Percentiles rank a stretch among this genome's conserved stretches.
These are phyloP conservation scores for Hydrozoanthus tunicans DNA, from an alignment of 64 coral and sea anemone species.

Conservation along the genomic window DNA sequence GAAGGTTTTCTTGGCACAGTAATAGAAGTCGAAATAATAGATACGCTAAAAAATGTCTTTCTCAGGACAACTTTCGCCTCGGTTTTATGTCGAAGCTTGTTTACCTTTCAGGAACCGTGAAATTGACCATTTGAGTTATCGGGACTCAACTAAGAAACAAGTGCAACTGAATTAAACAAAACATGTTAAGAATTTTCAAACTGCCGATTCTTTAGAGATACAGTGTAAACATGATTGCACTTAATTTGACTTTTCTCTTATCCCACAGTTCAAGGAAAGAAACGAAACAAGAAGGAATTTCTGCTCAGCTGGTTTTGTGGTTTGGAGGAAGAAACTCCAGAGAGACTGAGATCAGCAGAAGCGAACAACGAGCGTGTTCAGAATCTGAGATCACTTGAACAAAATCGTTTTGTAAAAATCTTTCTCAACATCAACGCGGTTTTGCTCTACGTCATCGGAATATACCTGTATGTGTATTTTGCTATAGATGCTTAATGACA, in stretches of 20 bases:
- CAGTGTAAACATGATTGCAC: background rate
- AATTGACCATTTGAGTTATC: too few relatives aligned
- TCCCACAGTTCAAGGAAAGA: conserved; percentile 21
- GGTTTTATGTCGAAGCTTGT: too few relatives aligned
- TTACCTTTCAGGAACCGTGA: too few relatives aligned
- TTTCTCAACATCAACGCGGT: conserved; percentile 78
- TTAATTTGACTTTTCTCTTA: background rate
- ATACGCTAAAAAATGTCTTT: too few relatives aligned
- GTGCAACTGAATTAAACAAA: too few relatives aligned
- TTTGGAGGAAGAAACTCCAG: conserved; percentile 59
- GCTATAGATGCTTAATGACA: background rate
- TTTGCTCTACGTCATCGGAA: conserved; percentile 67
- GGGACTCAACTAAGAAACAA: too few relatives aligned
- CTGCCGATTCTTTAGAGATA: background rate
- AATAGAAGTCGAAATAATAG: too few relatives aligned
- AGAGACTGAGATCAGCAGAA: conserved; percentile 41
- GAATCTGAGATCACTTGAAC: conserved; percentile 62
- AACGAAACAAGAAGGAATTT: conserved; percentile 15
- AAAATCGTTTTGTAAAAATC: conserved; percentile 55
- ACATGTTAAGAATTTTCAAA: background rate
- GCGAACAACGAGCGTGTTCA: conserved; percentile 64
- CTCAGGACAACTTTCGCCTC: too few relatives aligned
- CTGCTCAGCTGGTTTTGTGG: conserved; percentile 86
- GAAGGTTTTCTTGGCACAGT: too few relatives aligned
- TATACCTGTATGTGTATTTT: conserved; percentile 82